Conservation (phyloP, 2,797 vertebrate genomes). For the Astyanax mexicanus region DNA sequence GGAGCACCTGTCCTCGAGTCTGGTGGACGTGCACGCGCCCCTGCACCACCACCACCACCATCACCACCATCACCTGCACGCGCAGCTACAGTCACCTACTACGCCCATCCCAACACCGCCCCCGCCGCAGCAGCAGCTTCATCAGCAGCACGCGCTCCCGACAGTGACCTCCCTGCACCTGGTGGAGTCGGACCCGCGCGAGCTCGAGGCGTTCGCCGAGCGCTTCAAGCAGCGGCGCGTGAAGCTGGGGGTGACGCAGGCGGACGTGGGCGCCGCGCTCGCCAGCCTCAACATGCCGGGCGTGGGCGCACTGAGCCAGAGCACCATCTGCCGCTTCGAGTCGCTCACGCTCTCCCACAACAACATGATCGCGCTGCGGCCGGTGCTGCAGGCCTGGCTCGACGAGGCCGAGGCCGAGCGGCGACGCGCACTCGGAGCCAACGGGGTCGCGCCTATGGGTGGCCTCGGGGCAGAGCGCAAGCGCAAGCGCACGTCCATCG, state of each 20-base stretch:
- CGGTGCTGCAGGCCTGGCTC: conserved; percentile 92
- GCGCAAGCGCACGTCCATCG: conserved; percentile 92
- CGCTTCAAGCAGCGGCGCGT: conserved; percentile 92
- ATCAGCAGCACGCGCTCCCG: too few species aligned
- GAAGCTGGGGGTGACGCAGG: conserved; percentile 92
- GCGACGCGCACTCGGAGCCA: conserved; percentile 71
- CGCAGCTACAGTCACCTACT: conserved; percentile 84
- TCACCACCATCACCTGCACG: conserved; percentile 80
- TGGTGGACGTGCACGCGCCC: conserved; percentile 78
- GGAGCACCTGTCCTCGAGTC: conserved; percentile 88
- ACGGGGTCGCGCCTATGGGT: background rate
- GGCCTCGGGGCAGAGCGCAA: conserved; percentile 84
- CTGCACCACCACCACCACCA: conserved; percentile 86
- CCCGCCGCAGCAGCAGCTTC: too few species aligned
- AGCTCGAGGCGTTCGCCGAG: conserved; percentile 94
- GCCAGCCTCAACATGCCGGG: conserved; percentile 93
- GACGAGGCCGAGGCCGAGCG: conserved; percentile 90
- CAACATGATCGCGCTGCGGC: conserved; percentile 96
- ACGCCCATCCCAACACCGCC: conserved; percentile 78
- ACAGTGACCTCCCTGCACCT: conserved; percentile 83
- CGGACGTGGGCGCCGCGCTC: conserved; percentile 89
- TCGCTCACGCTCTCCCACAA: conserved; percentile 96
- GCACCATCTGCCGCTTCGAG: conserved; percentile 97
- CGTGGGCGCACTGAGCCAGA: conserved; percentile 94
- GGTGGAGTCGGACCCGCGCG: conserved; percentile 91